Percentiles rank a stretch among this genome's conserved stretches.
These are phyloP conservation scores for Brenthis daphne DNA, from an alignment of 2,888 invertebrate genomes.

Conservation along the genomic window DNA sequence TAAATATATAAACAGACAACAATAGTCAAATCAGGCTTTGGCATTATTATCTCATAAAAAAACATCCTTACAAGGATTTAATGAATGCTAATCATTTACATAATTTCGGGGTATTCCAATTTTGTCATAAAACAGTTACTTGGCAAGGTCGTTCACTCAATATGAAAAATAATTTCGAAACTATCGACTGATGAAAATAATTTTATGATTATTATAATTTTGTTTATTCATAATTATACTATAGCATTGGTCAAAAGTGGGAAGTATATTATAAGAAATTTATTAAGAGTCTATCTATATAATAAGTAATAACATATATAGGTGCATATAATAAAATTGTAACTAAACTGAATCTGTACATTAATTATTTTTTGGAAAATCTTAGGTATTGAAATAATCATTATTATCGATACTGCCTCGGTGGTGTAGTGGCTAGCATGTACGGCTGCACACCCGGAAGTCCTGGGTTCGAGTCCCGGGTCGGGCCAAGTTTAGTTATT, in stretches of 20 bases:
- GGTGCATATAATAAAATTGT: too few relatives aligned
- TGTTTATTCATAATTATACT: background rate
- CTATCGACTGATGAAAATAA: constrained; percentile 2
- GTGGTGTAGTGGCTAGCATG: too few relatives aligned
- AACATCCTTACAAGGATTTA: constrained; percentile 48
- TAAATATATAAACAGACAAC: constrained; percentile 1
- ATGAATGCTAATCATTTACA: constrained; percentile 51
- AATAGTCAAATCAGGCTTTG: constrained; percentile 1
- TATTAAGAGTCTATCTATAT: too few relatives aligned
- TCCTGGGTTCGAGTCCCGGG: too few relatives aligned
- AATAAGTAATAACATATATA: too few relatives aligned
- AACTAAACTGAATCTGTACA: too few relatives aligned
- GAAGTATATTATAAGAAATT: background rate
- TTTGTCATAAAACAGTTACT: constrained; percentile 58
- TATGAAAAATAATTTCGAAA: constrained; percentile 30
- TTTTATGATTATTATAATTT: constrained; percentile 5
- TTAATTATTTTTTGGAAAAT: too few relatives aligned
- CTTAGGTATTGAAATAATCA: too few relatives aligned
- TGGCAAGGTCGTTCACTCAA: constrained; percentile 56
- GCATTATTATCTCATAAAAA: constrained; percentile 4
- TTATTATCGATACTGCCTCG: too few relatives aligned
- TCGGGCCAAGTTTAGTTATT: too few relatives aligned
- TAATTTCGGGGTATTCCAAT: constrained; percentile 57
- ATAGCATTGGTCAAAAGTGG: constrained; percentile 2
- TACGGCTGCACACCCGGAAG: too few relatives aligned